phyloP scores from a whole-genome alignment of 2,888 invertebrate genomes.

The Brachyptera risi region DNA sequence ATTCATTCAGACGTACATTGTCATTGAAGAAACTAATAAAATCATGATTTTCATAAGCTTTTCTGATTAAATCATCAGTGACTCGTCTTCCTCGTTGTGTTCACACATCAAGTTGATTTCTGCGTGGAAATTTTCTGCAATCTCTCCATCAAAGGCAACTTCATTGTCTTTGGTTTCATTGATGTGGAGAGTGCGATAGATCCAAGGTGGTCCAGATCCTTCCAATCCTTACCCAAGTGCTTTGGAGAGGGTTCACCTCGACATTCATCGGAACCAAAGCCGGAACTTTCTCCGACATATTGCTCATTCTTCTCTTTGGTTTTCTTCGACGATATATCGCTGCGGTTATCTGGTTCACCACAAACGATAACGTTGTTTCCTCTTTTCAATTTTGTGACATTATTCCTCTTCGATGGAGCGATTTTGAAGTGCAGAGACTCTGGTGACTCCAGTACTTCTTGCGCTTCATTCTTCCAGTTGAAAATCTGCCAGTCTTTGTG shows the following conservation, averaged over 20 bases:
- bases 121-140: not conserved
- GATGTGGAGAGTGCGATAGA: not conserved
- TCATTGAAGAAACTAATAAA: too few relatives aligned
- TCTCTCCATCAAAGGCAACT: not conserved
- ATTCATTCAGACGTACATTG: too few relatives aligned
- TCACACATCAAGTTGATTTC: not conserved
- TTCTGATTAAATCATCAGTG: not conserved
- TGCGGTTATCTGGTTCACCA: not conserved
- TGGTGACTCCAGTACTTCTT: too few relatives aligned
- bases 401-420: not conserved
- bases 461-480: not conserved
- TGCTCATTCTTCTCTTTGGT: not conserved
- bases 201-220: not conserved
- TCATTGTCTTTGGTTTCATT: too few relatives aligned
- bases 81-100: not conserved
- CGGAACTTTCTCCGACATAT: not conserved
- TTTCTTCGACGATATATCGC: not conserved
- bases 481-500: not conserved
- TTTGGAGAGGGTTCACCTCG: not conserved
- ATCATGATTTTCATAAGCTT: not conserved
- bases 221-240: not conserved
- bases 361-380: not conserved
- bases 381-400: not conserved
- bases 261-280: not conserved
- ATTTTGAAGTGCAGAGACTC: not conserved